Conservation (phyloP, 2,888 invertebrate species). For the Cyaniris semiargus region DNA sequence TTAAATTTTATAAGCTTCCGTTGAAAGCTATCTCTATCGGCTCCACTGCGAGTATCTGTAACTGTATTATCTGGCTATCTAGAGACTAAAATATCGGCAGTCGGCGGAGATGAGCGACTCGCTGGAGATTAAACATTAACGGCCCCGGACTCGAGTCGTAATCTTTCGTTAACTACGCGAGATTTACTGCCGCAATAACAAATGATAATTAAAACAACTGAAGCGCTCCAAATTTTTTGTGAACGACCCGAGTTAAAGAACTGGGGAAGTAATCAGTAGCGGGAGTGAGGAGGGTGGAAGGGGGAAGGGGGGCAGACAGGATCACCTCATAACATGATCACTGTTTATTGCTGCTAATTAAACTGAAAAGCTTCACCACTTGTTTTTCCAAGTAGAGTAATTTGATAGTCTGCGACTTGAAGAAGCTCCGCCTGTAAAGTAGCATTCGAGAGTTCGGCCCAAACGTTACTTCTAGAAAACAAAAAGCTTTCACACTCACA, state of each 20-base stretch:
- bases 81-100: not conserved
- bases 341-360: not conserved
- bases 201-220: conserved; percentile 16
- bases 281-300: not conserved
- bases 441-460: not conserved
- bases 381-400: not conserved
- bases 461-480: not conserved
- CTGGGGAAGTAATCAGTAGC: not conserved
- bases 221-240: conserved; percentile 11
- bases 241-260: conserved; percentile 15
- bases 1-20: not conserved
- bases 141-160: not conserved
- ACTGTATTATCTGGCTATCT: not conserved
- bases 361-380: not conserved
- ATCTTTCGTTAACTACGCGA: not conserved
- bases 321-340: not conserved
- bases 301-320: not conserved
- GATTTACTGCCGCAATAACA: conserved; percentile 8
- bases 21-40: not conserved
- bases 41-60: not conserved
- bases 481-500: not conserved
- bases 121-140: not conserved
- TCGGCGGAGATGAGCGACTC: not conserved
- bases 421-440: not conserved
- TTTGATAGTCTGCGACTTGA: not conserved